phyloP scores from a whole-genome alignment of 2,797 vertebrate species.

The Acrossocheilus wenchowensis region DNA sequence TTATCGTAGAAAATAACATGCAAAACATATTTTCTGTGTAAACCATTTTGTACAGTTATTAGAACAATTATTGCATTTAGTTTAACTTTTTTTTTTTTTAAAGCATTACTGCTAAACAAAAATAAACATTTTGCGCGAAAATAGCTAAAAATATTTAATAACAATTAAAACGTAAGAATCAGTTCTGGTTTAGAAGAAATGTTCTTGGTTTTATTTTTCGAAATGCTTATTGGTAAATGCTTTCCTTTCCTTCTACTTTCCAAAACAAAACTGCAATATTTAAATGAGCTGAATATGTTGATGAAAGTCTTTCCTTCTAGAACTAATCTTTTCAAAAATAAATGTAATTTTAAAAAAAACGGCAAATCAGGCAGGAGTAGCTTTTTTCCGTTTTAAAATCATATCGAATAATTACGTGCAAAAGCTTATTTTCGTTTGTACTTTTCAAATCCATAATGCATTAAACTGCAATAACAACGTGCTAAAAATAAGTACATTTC shows the following conservation, averaged over 20 bases:
- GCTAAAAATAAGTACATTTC: slow-evolving; percentile 59
- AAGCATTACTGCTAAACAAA: not conserved
- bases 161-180: not conserved
- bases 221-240: not conserved
- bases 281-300: not conserved
- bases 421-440: not conserved
- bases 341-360: not conserved
- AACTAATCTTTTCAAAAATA: too few species aligned
- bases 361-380: not conserved
- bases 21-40: not conserved
- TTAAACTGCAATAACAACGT: slow-evolving; percentile 50
- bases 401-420: not conserved
- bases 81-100: not conserved
- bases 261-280: not conserved
- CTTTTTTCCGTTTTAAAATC: not conserved
- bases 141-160: not conserved
- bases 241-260: not conserved
- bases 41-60: not conserved
- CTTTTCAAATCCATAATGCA: not conserved
- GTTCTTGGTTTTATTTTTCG: not conserved
- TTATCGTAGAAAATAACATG: not conserved
- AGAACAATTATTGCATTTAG: not conserved
- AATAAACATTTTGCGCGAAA: not conserved
- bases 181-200: not conserved
- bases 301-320: not conserved